Conservation (phyloP, 2,888 invertebrate genomes). For the Cephus pulcher region DNA sequence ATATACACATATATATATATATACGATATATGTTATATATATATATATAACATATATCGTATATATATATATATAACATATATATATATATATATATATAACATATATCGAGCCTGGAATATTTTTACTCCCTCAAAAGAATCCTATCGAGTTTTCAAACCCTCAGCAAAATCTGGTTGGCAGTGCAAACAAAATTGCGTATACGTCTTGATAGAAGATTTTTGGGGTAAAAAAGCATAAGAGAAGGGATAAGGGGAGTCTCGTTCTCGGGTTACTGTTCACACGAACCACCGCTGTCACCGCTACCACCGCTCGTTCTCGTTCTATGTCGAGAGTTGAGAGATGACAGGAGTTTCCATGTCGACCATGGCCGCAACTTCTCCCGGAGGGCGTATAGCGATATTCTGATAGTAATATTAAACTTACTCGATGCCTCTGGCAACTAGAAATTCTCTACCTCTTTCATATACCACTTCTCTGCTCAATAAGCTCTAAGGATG, state of each 20-base stretch:
- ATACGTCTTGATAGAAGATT: not conserved
- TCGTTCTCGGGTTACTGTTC: not conserved
- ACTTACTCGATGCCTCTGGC: slow-evolving; percentile 47
- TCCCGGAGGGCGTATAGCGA: slow-evolving; percentile 38
- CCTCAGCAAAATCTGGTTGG: not conserved
- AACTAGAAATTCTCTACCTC: slow-evolving; percentile 25
- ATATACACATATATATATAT: too few species aligned
- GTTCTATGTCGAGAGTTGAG: slow-evolving; percentile 26
- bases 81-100: not conserved
- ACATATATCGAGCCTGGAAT: not conserved
- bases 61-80: too few species aligned
- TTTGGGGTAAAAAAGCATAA: not conserved
- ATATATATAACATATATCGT: too few species aligned
- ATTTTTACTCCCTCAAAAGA: not conserved
- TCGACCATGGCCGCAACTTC: slow-evolving; percentile 43
- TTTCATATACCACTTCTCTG: slow-evolving; percentile 14
- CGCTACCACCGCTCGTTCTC: not conserved
- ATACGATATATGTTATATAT: too few species aligned
- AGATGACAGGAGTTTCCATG: slow-evolving; percentile 42
- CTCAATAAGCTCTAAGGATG: not conserved
- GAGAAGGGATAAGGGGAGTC: not conserved
- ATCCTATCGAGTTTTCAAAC: not conserved
- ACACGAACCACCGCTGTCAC: not conserved
- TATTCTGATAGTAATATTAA: slow-evolving; percentile 55
- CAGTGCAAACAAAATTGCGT: not conserved